phyloP scores from a whole-genome alignment of 1,140 invertebrate genomes.

The Leptinotarsa texana region DNA sequence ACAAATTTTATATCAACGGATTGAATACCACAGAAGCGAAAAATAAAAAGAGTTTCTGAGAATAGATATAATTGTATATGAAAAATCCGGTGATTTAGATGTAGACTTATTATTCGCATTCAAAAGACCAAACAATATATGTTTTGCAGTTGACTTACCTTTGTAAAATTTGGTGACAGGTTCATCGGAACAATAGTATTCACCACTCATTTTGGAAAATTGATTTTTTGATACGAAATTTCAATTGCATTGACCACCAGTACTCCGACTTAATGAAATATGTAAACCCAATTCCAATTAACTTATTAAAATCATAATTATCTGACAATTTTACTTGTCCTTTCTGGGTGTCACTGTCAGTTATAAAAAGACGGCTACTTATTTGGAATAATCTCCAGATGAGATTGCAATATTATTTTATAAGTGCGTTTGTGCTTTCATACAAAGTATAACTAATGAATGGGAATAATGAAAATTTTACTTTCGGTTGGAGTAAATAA shows the following conservation, averaged over 20 bases:
- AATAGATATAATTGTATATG: too few relatives aligned
- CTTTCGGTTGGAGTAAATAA: too few relatives aligned
- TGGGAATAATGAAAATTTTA: too few relatives aligned
- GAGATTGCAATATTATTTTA: too few relatives aligned
- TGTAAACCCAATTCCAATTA: slow-evolving; percentile 9
- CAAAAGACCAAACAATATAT: too few relatives aligned
- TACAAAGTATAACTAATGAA: too few relatives aligned
- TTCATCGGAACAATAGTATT: slow-evolving; percentile 22
- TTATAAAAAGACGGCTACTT: neutral
- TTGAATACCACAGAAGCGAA: too few relatives aligned
- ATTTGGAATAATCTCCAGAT: neutral
- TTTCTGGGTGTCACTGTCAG: neutral
- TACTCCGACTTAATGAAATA: neutral
- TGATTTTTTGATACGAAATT: neutral
- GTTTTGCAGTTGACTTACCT: slow-evolving; percentile 12
- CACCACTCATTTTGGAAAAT: slow-evolving; percentile 24
- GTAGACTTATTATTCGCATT: too few relatives aligned
- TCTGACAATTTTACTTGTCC: slow-evolving; percentile 14
- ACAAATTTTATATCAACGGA: too few relatives aligned
- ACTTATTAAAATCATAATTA: slow-evolving; percentile 15
- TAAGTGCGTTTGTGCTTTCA: too few relatives aligned
- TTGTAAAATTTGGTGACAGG: slow-evolving; percentile 19
- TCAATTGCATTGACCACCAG: neutral
- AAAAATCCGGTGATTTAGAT: too few relatives aligned
- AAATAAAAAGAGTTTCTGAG: too few relatives aligned